Percentiles rank a stretch among this genome's conserved stretches.
These are phyloP conservation scores for Brevimyrus niger DNA, from an alignment of 2,113 vertebrate species.

Conservation along the genomic window DNA sequence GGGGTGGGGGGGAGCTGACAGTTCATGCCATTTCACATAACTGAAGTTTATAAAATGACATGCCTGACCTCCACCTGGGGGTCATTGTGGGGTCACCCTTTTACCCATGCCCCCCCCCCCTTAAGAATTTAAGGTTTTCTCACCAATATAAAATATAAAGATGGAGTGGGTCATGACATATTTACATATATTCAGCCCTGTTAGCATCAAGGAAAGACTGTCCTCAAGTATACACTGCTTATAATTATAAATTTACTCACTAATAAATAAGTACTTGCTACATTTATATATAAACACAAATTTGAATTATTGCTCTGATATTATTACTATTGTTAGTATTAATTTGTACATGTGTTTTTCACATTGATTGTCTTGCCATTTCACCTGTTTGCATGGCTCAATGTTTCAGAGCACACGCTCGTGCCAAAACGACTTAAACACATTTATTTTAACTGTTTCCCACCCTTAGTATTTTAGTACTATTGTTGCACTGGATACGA, in stretches of 20 bases:
- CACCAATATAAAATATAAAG: neutral
- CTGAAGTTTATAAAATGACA: slow-evolving; percentile 69
- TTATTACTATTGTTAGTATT: neutral
- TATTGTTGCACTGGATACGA: neutral
- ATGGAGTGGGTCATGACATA: neutral
- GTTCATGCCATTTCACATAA: slow-evolving; percentile 54
- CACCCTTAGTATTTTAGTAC: neutral
- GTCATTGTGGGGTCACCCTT: slow-evolving; percentile 71
- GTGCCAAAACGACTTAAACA: too few species aligned
- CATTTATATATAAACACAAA: neutral
- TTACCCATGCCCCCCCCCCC: slow-evolving; percentile 35
- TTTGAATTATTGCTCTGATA: neutral
- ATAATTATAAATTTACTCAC: neutral
- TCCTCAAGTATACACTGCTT: neutral
- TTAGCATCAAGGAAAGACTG: neutral
- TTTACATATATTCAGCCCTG: neutral
- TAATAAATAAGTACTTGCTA: neutral
- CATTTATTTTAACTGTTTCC: neutral
- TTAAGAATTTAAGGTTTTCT: neutral
- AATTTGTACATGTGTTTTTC: neutral
- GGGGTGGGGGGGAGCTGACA: slow-evolving; percentile 62
- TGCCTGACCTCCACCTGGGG: slow-evolving; percentile 66
- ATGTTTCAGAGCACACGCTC: neutral
- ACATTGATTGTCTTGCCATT: neutral
- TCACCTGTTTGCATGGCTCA: neutral